Evolutionary conservation across 2,888 invertebrate genomes (phyloP), one percentile per base, ranked within the genome.

Genomic region (Limnephilus rhombicus): DNA sequence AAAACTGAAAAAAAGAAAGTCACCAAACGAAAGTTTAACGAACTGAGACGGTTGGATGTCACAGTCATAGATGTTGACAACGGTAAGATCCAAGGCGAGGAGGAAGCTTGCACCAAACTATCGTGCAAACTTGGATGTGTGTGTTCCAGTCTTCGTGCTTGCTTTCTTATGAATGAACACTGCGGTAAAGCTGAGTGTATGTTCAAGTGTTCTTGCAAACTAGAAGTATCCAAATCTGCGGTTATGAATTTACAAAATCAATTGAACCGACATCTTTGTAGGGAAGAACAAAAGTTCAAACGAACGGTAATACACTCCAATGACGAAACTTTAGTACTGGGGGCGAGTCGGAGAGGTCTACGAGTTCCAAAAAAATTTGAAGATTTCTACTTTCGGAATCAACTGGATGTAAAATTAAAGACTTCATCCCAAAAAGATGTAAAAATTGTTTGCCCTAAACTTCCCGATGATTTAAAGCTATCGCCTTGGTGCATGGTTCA

Each of bases 251-350:
- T 97, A 90, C 96, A 97, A 93, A 95, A 96, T 94, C 95, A 96
- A 94, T 96, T 96, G 0, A 96, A 96, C 94, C 95, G 94, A 85
- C 96, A 96, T 92, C 95, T 98, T 93, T 97, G 97, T 0, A 97
- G 97, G 94, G 97, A 97, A 94, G 98, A 98, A 94, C 96, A 97
- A 94, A 97, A 97, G 94, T 98, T 98, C 95, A 97, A 97, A 29
- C 97, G 97, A 94, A 98, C 98, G 7, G 96, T 98, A 41, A 97
- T 98, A 91, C 95, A 97, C 83, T 96, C 97, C 15, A 97, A 97
- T 45, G 96, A 97, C 94, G 97, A 97, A 95, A 97, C 97, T 89
- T 96, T 97, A 94, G 95, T 97, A 13, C 95, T 98, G 49, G 97
- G 97, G 93, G 95, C 96, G 11, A 95, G 96, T 90, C 96, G 95